A percentile compares a stretch with the other conserved stretches of the same genome.
Conservation (phyloP, 2,113 vertebrate species). For the Poeciliopsis prolifica region DNA sequence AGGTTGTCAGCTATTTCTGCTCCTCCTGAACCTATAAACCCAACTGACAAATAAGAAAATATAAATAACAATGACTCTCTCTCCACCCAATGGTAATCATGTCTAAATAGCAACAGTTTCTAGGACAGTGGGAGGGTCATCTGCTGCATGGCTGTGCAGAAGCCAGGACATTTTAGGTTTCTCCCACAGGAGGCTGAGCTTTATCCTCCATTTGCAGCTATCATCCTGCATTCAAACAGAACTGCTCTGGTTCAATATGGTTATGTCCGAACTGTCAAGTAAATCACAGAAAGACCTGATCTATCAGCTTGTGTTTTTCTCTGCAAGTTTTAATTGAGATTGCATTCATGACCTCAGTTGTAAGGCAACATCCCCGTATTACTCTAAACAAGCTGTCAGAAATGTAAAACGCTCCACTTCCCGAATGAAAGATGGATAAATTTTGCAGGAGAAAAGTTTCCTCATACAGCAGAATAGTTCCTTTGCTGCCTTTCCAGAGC, state of each 20-base stretch:
- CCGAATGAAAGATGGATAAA: slow-evolving; percentile 41
- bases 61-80: slow-evolving; percentile 75
- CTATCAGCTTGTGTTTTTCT: too few species aligned
- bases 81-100: slow-evolving; percentile 53
- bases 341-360: background rate
- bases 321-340: background rate
- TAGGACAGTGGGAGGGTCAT: slow-evolving; percentile 68
- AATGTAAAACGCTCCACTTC: slow-evolving; percentile 56
- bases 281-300: slow-evolving; percentile 4
- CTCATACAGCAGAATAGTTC: slow-evolving; percentile 25
- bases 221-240: background rate
- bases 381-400: slow-evolving; percentile 48
- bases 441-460: slow-evolving; percentile 6
- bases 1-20: slow-evolving; percentile 22
- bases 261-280: slow-evolving; percentile 4
- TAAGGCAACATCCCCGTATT: background rate
- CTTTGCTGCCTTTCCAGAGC: slow-evolving; percentile 2
- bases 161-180: slow-evolving; percentile 53
- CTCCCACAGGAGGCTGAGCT: slow-evolving; percentile 42
- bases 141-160: slow-evolving; percentile 54
- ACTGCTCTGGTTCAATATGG: slow-evolving; percentile 4
- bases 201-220: slow-evolving; percentile 54
- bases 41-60: slow-evolving; percentile 56
- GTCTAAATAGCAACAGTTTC: slow-evolving; percentile 78
- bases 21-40: slow-evolving; percentile 44